phyloP scores from a whole-genome alignment of 2,888 invertebrate species.

The Conops quadrifasciatus region DNA sequence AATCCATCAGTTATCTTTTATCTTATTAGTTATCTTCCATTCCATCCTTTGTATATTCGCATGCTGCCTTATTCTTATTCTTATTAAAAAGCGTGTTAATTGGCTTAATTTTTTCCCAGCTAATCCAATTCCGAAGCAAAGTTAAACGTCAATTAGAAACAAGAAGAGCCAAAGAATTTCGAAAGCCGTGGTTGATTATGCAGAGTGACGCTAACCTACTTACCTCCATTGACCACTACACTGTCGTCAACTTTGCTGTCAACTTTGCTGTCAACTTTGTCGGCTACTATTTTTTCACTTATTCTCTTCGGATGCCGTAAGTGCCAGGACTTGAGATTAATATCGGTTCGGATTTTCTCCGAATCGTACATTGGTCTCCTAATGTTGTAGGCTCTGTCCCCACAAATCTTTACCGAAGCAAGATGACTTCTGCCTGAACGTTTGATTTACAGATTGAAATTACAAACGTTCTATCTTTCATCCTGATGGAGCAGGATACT shows the following conservation, averaged over 20 bases:
- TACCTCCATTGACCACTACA: conserved; percentile 52
- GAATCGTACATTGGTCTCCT: conserved; percentile 75
- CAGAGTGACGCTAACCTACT: conserved; percentile 36
- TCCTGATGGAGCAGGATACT: too few species aligned
- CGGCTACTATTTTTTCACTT: conserved; percentile 49
- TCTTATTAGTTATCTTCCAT: too few species aligned
- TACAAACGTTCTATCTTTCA: conserved; percentile 18
- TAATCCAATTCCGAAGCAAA: neutral
- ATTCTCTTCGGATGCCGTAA: conserved; percentile 78
- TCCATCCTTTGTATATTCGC: too few species aligned
- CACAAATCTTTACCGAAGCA: conserved; percentile 85
- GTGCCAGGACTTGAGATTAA: conserved; percentile 87
- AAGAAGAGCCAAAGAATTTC: conserved; percentile 10
- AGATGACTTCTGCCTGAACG: conserved; percentile 80
- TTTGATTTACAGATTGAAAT: conserved; percentile 44
- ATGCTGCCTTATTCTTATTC: too few species aligned
- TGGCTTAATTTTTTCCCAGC: too few species aligned
- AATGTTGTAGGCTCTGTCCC: conserved; percentile 79
- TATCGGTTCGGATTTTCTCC: conserved; percentile 84
- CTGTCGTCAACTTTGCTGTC: conserved; percentile 45
- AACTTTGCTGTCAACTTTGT: conserved; percentile 41
- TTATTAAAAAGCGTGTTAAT: too few species aligned
- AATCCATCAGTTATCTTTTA: too few species aligned
- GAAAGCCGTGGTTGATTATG: conserved; percentile 20
- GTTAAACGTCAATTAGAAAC: neutral